Conservation (phyloP, 2,797 vertebrate species). For the Leptodactylus fallax region DNA sequence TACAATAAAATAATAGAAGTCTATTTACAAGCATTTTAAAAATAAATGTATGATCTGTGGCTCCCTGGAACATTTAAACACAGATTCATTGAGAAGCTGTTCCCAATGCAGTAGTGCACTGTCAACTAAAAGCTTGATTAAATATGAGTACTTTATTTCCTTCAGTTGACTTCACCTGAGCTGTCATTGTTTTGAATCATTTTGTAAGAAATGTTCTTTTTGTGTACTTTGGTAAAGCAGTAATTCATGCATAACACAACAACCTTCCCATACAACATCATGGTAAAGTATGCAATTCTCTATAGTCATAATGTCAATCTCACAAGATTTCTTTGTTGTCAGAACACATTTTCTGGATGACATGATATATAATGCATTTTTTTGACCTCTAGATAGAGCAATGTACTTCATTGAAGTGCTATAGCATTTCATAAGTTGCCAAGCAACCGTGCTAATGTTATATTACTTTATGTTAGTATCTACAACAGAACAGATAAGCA, state of each 20-base stretch:
- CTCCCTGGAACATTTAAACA: not conserved
- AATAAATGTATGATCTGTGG: slow-evolving; percentile 35
- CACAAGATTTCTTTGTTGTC: slow-evolving; percentile 68
- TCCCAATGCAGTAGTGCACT: slow-evolving; percentile 42
- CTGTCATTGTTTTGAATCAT: slow-evolving; percentile 61
- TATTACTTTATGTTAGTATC: slow-evolving; percentile 57
- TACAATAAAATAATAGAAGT: slow-evolving; percentile 10
- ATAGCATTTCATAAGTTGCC: slow-evolving; percentile 69
- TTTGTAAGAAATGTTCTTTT: slow-evolving; percentile 60
- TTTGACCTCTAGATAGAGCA: slow-evolving; percentile 69
- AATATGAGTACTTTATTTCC: slow-evolving; percentile 60
- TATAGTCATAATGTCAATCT: slow-evolving; percentile 64
- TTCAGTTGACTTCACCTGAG: slow-evolving; percentile 50
- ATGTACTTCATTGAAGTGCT: slow-evolving; percentile 68
- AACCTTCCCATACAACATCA: slow-evolving; percentile 63
- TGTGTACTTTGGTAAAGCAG: slow-evolving; percentile 58
- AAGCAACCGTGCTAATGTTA: slow-evolving; percentile 70
- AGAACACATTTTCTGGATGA: slow-evolving; percentile 70
- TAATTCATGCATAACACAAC: slow-evolving; percentile 62
- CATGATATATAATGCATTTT: slow-evolving; percentile 68
- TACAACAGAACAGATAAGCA: not conserved
- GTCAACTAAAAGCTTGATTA: slow-evolving; percentile 50
- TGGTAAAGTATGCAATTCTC: slow-evolving; percentile 63
- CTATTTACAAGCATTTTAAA: slow-evolving; percentile 35
- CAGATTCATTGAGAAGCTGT: slow-evolving; percentile 30